These are phyloP conservation scores for Girardinichthys multiradiatus DNA, from an alignment of 2,113 vertebrate species.

Conservation along the genomic window DNA sequence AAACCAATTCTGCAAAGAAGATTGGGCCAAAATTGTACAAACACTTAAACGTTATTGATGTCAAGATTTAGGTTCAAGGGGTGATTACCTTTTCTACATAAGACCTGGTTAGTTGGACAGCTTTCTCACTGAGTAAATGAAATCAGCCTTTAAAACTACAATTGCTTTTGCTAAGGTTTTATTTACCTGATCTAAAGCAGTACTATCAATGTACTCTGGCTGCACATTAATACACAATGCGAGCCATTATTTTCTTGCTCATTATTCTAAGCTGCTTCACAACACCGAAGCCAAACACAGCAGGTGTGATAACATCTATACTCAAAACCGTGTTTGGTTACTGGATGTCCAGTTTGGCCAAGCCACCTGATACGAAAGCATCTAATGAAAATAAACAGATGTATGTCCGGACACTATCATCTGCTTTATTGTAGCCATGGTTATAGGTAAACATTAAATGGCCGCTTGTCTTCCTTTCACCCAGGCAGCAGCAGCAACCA, in stretches of 20 bases:
- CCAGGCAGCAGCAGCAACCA: neutral
- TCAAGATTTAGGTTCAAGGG: no score
- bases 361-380: constrained; percentile 15
- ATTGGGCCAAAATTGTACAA: no score
- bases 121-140: no score
- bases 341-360: constrained; percentile 28
- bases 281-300: neutral
- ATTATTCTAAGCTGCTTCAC: neutral
- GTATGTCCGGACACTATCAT: constrained; percentile 3
- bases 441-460: constrained; percentile 21
- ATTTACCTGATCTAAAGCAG: no score
- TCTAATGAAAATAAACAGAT: neutral
- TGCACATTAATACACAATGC: neutral
- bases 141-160: neutral
- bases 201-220: neutral
- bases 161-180: neutral
- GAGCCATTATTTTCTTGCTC: neutral
- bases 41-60: no score
- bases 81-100: no score
- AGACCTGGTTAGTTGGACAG: no score
- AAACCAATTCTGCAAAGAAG: no score
- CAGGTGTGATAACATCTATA: constrained; percentile 2
- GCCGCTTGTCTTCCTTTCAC: constrained; percentile 18
- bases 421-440: constrained; percentile 2
- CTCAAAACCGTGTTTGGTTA: constrained; percentile 27